Evolutionary conservation across 2,888 invertebrate species (phyloP).

Genomic region (Tortricodes alternella): DNA sequence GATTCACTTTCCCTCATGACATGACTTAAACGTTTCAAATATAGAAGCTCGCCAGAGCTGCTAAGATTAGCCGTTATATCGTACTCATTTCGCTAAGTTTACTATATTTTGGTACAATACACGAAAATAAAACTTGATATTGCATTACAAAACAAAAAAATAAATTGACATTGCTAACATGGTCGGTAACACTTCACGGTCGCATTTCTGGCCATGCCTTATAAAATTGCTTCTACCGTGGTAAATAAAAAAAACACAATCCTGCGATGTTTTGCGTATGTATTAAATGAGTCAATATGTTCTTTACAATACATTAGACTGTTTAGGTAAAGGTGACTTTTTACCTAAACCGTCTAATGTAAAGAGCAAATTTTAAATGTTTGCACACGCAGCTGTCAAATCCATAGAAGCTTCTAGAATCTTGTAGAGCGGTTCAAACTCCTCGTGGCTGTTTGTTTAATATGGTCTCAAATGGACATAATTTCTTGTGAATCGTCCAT

Average conservation of each 20-base stretch:
- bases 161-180: not conserved
- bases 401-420: conserved; percentile 13
- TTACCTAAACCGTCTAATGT: not conserved
- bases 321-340: not conserved
- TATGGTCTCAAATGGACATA: conserved; percentile 9
- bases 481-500: conserved; percentile 16
- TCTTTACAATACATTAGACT: too few species aligned
- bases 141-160: not conserved
- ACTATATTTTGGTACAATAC: not conserved
- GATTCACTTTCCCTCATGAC: too few species aligned
- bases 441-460: not conserved
- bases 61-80: not conserved
- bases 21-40: not conserved
- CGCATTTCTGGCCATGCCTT: not conserved
- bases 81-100: not conserved
- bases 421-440: conserved; percentile 15
- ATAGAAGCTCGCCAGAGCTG: not conserved
- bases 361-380: not conserved
- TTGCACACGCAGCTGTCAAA: not conserved
- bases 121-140: not conserved
- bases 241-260: too few species aligned
- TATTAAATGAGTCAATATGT: too few species aligned
- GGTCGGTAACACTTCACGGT: not conserved
- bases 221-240: too few species aligned
- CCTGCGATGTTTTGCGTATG: too few species aligned